Percentiles rank a stretch among this genome's conserved stretches.
These are phyloP conservation scores for Bubalus kerabau DNA, from an alignment of 2,113 vertebrate species.

Conservation along the genomic window DNA sequence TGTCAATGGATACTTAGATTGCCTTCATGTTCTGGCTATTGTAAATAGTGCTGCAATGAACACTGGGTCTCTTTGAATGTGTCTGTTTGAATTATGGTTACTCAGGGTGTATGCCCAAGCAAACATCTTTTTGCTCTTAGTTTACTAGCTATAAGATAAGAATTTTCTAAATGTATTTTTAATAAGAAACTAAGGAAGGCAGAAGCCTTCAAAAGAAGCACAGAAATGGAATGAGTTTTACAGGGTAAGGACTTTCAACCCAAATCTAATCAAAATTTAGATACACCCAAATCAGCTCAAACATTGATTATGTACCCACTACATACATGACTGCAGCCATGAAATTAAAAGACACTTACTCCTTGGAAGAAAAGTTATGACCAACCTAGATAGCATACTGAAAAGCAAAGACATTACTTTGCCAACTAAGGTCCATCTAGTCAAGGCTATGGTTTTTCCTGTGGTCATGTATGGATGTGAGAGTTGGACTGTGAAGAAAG, in stretches of 20 bases:
- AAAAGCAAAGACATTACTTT: no score
- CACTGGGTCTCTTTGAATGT: neutral
- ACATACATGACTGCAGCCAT: neutral
- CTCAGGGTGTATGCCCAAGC: neutral
- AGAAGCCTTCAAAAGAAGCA: neutral
- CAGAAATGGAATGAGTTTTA: neutral
- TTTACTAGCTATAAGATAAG: neutral
- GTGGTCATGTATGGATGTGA: no score
- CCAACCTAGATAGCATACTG: no score
- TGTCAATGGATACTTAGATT: neutral
- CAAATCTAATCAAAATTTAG: neutral
- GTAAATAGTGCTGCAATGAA: neutral
- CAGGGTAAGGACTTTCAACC: neutral
- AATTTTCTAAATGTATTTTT: constrained; percentile 13
- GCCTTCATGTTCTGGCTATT: neutral
- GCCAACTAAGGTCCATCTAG: no score
- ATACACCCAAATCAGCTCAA: neutral
- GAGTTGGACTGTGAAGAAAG: no score
- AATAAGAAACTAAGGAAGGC: neutral
- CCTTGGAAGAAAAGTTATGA: no score
- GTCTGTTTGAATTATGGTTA: neutral
- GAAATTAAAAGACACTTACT: no score
- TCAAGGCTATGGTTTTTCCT: no score
- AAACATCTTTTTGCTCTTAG: neutral
- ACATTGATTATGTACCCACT: neutral